Conservation (phyloP, 2,113 vertebrate genomes). For the Clarias macrocephalus region DNA sequence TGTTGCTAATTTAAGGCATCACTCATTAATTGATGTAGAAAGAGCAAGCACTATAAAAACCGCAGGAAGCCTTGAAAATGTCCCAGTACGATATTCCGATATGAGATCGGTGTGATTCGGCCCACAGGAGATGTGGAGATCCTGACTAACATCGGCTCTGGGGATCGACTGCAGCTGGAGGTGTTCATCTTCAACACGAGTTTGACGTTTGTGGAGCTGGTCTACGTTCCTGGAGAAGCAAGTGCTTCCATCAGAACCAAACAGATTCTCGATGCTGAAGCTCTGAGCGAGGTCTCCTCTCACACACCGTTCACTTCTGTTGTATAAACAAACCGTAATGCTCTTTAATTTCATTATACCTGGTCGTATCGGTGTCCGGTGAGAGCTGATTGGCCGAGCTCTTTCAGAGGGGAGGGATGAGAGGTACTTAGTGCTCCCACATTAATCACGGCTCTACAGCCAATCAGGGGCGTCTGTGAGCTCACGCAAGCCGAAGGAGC, state of each 20-base stretch:
- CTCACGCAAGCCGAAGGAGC: too few relatives aligned
- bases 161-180: slow-evolving; percentile 44
- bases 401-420: too few relatives aligned
- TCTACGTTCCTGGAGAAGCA: slow-evolving; percentile 1
- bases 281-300: not conserved
- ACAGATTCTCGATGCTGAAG: slow-evolving; percentile 63
- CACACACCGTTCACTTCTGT: not conserved
- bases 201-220: slow-evolving; percentile 57
- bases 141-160: slow-evolving; percentile 39
- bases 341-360: not conserved
- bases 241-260: slow-evolving; percentile 57
- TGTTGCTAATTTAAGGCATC: not conserved
- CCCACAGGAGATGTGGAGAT: slow-evolving; percentile 64
- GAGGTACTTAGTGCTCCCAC: too few relatives aligned
- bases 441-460: too few relatives aligned
- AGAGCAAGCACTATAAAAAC: not conserved
- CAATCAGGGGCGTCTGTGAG: too few relatives aligned
- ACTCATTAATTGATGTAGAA: not conserved
- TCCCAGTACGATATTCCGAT: not conserved
- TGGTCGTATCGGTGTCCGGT: not conserved
- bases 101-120: not conserved
- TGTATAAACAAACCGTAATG: not conserved
- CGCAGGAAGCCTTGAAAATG: not conserved
- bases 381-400: too few relatives aligned
- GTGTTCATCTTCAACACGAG: rapidly evolving